phyloP scores from a whole-genome alignment of 2,113 vertebrate species.

The Nesoenas mayeri region DNA sequence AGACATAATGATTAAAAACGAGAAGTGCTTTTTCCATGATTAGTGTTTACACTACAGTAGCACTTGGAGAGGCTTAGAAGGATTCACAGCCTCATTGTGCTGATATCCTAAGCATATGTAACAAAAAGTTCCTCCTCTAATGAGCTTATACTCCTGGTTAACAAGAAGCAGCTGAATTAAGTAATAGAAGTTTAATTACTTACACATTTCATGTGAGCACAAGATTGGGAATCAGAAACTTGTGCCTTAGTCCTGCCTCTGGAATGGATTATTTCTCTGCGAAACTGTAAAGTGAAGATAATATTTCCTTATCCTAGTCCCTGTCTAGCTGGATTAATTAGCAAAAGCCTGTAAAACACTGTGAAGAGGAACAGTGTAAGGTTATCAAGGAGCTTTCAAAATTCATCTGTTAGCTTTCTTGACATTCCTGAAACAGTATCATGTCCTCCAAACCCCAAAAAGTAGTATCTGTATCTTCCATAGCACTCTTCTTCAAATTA shows the following conservation, averaged over 20 bases:
- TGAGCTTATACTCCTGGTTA: constrained; percentile 17
- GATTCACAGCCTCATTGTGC: background rate
- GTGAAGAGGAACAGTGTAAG: background rate
- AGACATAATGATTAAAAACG: constrained; percentile 1
- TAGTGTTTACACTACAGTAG: constrained; percentile 35
- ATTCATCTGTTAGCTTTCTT: background rate
- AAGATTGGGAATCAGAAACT: background rate
- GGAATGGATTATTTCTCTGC: background rate
- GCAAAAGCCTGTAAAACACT: background rate
- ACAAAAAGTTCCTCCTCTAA: constrained; percentile 27
- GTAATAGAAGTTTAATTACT: constrained; percentile 23
- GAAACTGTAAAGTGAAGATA: background rate
- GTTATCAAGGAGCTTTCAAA: background rate
- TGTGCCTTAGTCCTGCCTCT: background rate
- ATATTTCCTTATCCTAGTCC: background rate
- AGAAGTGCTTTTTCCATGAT: constrained; percentile 29
- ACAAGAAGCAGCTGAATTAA: constrained; percentile 16
- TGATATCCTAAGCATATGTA: background rate
- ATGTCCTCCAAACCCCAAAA: background rate
- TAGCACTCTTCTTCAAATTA: background rate
- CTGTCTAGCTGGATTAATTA: background rate
- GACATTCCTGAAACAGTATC: background rate
- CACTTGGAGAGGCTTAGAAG: constrained; percentile 13
- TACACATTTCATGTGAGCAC: background rate
- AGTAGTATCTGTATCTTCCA: background rate